These are phyloP conservation scores for Heteromormyrus szaboi DNA, from an alignment of 2,797 vertebrate species.

Conservation along the genomic window DNA sequence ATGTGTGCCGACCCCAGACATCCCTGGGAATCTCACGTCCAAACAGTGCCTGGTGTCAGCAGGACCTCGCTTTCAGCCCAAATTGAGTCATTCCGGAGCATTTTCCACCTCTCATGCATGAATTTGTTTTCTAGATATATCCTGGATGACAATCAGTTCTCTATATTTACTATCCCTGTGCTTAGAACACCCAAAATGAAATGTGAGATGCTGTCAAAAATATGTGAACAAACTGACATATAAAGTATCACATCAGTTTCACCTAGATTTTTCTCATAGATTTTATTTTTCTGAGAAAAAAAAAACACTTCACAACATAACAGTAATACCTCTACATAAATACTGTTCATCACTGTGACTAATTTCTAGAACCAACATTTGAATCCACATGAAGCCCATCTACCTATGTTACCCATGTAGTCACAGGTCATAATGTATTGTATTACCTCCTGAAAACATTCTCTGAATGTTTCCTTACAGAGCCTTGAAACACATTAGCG, in stretches of 20 bases:
- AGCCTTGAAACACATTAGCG: conserved; percentile 68
- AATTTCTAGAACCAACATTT: background rate
- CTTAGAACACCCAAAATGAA: background rate
- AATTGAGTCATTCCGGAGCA: background rate
- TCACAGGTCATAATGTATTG: background rate
- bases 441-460: background rate
- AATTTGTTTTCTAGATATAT: background rate
- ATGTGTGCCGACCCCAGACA: background rate
- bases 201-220: background rate
- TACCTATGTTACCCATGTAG: background rate
- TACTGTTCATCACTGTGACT: background rate
- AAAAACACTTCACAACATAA: background rate
- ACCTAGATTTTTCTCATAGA: background rate
- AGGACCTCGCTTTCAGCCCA: background rate
- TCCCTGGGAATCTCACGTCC: background rate
- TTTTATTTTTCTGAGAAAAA: background rate
- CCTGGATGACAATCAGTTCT: background rate
- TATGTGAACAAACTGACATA: background rate
- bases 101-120: background rate
- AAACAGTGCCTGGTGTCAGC: background rate
- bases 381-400: background rate
- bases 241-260: background rate
- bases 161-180: background rate
- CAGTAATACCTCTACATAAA: background rate
- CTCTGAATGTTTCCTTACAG: conserved; percentile 52